phyloP scores from a whole-genome alignment of 2,797 vertebrate genomes.

The Molossus molossus region DNA sequence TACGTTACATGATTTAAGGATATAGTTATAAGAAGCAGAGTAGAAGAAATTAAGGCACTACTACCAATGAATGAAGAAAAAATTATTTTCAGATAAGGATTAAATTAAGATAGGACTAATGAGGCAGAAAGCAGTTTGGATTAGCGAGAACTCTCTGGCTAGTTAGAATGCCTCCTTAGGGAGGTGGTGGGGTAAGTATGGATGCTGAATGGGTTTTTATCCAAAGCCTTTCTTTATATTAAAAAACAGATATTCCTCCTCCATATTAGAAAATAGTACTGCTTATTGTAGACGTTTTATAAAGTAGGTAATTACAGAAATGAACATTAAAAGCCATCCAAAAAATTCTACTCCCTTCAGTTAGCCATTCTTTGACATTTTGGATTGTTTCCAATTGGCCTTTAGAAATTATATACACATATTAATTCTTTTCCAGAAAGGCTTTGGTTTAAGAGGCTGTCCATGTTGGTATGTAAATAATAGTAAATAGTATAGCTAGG shows the following conservation, averaged over 20 bases:
- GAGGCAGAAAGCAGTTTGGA: constrained; percentile 33
- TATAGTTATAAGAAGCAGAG: background rate
- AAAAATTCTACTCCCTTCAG: background rate
- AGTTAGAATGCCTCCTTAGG: background rate
- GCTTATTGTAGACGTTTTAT: background rate
- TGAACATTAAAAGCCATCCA: constrained; percentile 38
- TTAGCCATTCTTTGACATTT: constrained; percentile 49
- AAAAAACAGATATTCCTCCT: background rate
- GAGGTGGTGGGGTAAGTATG: background rate
- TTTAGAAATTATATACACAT: constrained; percentile 40
- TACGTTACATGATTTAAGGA: background rate
- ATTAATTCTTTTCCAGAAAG: constrained; percentile 48
- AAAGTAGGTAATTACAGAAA: constrained; percentile 19
- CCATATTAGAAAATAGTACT: constrained; percentile 21
- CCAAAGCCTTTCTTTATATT: background rate
- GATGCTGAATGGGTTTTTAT: background rate
- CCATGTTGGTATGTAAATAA: background rate
- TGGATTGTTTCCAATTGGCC: background rate
- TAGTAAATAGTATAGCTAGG: background rate
- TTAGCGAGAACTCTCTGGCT: background rate
- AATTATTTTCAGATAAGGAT: constrained; percentile 47
- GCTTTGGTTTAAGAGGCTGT: background rate
- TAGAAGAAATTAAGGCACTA: constrained; percentile 41
- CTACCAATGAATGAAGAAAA: background rate
- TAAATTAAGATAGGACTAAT: constrained; percentile 27